Conservation (phyloP, 2,888 invertebrate genomes). For the Caenorhabditis virilis region DNA sequence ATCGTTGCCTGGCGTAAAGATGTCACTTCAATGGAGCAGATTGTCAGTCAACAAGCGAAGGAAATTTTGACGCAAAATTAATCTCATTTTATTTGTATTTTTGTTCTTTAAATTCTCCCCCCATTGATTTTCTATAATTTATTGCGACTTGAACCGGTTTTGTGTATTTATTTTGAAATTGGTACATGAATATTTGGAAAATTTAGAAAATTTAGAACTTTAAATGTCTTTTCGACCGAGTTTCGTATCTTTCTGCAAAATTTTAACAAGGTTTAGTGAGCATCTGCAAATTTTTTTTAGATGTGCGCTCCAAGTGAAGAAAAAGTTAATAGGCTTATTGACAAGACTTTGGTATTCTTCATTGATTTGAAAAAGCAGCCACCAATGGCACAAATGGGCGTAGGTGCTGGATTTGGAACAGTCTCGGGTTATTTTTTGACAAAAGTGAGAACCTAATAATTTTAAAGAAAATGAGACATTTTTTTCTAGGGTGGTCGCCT, state of each 20-base stretch:
- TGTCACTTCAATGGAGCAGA: constrained; percentile 78
- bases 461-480: neutral
- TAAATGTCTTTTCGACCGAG: no score
- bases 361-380: constrained; percentile 26
- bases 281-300: neutral
- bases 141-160: no score
- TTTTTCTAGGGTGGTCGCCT: constrained; percentile 26
- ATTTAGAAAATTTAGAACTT: no score
- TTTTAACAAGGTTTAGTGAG: no score
- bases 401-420: constrained; percentile 30
- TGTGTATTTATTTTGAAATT: no score
- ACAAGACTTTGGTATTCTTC: constrained; percentile 10
- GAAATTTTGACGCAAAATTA: constrained; percentile 76
- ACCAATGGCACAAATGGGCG: constrained; percentile 30
- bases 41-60: constrained; percentile 79
- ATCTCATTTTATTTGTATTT: neutral
- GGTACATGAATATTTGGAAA: no score
- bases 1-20: constrained; percentile 80
- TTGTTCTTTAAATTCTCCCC: neutral
- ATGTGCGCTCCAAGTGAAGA: constrained; percentile 2
- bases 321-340: constrained; percentile 6
- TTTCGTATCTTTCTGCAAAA: no score
- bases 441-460: constrained; percentile 8
- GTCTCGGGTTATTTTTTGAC: constrained; percentile 35
- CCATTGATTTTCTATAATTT: constrained; percentile 1